Conservation (phyloP, 1,140 invertebrate species). For the Helicorthomorpha holstii region DNA sequence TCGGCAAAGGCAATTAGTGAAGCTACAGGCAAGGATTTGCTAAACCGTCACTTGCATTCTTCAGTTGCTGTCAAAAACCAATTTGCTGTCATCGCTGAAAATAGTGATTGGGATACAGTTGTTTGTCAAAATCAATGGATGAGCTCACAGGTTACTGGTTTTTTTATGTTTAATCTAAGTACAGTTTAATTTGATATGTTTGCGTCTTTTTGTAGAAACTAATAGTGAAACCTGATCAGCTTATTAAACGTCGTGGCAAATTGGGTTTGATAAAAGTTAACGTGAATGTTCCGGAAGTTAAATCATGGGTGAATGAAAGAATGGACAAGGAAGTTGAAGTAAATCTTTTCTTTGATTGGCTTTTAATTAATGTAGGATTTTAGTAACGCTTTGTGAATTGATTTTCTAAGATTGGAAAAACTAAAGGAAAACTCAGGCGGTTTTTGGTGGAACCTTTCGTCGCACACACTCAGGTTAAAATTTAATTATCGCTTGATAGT, state of each 20-base stretch:
- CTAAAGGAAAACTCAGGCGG: constrained; percentile 67
- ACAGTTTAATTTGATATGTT: background rate
- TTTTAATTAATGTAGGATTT: constrained; percentile 3
- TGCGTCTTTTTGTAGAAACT: no score
- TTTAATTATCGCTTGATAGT: no score
- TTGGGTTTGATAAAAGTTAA: constrained; percentile 93
- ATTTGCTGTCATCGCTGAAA: constrained; percentile 61
- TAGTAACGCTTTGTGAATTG: background rate
- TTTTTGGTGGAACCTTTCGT: constrained; percentile 98
- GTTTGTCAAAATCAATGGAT: constrained; percentile 72
- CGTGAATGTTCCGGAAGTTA: constrained; percentile 52
- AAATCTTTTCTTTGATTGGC: constrained; percentile 9
- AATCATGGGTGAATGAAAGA: constrained; percentile 75
- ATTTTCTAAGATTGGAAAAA: constrained; percentile 47
- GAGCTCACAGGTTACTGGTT: constrained; percentile 38
- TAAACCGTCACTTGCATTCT: constrained; percentile 67
- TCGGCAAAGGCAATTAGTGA: constrained; percentile 96
- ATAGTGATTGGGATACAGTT: constrained; percentile 62
- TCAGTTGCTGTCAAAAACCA: constrained; percentile 50
- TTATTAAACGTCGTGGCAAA: constrained; percentile 95
- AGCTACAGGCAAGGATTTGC: constrained; percentile 82
- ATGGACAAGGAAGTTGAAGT: constrained; percentile 70
- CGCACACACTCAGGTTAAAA: constrained; percentile 56
- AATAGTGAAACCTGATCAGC: constrained; percentile 96
- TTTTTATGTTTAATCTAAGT: background rate